Conservation (phyloP, 2,888 invertebrate species). For the Cepaea hortensis region DNA sequence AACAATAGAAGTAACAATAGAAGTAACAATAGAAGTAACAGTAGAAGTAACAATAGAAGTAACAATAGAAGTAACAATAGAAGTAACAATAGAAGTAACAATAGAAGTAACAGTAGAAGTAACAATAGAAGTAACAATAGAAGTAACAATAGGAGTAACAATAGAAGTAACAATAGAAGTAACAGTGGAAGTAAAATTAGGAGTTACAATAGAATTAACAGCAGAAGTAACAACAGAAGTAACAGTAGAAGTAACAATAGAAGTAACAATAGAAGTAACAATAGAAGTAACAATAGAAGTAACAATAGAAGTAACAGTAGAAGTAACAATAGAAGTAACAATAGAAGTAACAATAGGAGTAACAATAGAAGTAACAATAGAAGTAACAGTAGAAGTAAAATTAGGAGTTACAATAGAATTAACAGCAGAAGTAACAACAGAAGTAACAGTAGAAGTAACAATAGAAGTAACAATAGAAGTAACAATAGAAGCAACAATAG, state of each 20-base stretch:
- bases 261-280: background rate
- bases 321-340: background rate
- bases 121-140: background rate
- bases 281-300: background rate
- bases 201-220: background rate
- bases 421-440: no score
- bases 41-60: no score
- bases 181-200: background rate
- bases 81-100: background rate
- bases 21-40: no score
- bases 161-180: background rate
- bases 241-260: background rate
- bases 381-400: background rate
- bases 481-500: no score
- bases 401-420: background rate
- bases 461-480: no score
- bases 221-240: background rate
- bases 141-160: background rate
- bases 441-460: no score
- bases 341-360: background rate
- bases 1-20: no score
- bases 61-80: no score
- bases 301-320: background rate
- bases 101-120: background rate
- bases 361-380: background rate